phyloP scores from a whole-genome alignment of 2,113 vertebrate species.

The Oncorhynchus kisutch region DNA sequence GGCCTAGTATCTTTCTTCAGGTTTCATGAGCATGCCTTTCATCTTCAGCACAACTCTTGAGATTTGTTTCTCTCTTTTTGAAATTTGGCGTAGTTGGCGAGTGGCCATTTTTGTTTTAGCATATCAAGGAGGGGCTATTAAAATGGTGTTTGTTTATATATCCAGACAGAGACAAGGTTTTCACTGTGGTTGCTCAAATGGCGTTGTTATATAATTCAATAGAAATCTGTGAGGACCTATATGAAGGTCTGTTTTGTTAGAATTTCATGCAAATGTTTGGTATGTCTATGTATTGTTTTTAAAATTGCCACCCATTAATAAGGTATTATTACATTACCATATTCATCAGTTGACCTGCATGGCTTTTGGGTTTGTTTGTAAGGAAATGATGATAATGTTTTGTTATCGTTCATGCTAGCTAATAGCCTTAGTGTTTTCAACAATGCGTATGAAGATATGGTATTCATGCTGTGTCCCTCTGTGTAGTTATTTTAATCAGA shows the following conservation, averaged over 20 bases:
- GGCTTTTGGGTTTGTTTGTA: constrained; percentile 15
- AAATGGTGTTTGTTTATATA: constrained; percentile 27
- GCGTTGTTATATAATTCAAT: not conserved
- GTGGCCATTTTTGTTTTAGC: not conserved
- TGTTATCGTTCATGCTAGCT: constrained; percentile 38
- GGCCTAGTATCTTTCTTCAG: constrained; percentile 2
- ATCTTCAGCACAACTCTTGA: constrained; percentile 15
- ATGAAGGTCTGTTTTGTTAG: not conserved
- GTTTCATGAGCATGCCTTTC: constrained; percentile 45
- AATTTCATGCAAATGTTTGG: not conserved
- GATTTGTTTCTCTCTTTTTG: not conserved
- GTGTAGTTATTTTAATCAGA: not conserved
- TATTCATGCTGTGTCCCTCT: not conserved
- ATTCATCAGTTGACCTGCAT: constrained; percentile 15
- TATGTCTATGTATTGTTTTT: not conserved
- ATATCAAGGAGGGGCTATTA: not conserved
- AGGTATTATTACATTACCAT: constrained; percentile 18
- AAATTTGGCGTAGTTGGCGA: constrained; percentile 5
- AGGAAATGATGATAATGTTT: constrained; percentile 27
- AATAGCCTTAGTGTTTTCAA: constrained; percentile 46
- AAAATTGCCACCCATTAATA: constrained; percentile 1
- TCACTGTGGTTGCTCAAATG: constrained; percentile 21
- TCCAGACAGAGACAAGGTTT: constrained; percentile 20
- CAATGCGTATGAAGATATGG: constrained; percentile 9
- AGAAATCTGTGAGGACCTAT: constrained; percentile 9